Evolutionary conservation across 2,888 invertebrate genomes (phyloP).

Genomic region (Punctoribates punctum): DNA sequence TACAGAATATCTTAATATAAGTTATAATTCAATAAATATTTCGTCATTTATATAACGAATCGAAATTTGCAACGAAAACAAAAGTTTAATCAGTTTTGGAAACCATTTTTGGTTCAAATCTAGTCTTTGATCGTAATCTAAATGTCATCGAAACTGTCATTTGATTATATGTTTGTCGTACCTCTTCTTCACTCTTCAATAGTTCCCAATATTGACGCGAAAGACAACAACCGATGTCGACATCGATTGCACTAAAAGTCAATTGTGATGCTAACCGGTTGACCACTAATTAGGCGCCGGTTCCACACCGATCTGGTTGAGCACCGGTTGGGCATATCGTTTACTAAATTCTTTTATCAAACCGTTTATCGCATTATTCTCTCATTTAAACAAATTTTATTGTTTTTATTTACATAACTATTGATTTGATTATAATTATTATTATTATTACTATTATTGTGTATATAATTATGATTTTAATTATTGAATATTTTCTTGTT

Average conservation of each 20-base stretch:
- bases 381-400: neutral
- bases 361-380: neutral
- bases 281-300: neutral
- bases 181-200: neutral
- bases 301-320: neutral
- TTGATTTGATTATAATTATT: neutral
- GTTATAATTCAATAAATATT: conserved; percentile 10
- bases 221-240: neutral
- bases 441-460: conserved; percentile 17
- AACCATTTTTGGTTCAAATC: conserved; percentile 16
- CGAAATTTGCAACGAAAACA: conserved; percentile 33
- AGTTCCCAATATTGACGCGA: neutral
- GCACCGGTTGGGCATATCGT: conserved; percentile 3
- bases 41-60: neutral
- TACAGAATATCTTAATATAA: conserved; percentile 31
- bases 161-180: neutral
- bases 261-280: neutral
- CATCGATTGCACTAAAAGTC: neutral
- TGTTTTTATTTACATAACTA: neutral
- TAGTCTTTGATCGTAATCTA: conserved; percentile 16
- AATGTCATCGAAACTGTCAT: neutral
- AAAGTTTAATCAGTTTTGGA: neutral
- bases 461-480: conserved; percentile 1
- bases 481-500: conserved; percentile 8
- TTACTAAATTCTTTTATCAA: neutral